Evolutionary conservation across 2,888 invertebrate genomes (phyloP).

Genomic region (Agonopterix subpropinquella): DNA sequence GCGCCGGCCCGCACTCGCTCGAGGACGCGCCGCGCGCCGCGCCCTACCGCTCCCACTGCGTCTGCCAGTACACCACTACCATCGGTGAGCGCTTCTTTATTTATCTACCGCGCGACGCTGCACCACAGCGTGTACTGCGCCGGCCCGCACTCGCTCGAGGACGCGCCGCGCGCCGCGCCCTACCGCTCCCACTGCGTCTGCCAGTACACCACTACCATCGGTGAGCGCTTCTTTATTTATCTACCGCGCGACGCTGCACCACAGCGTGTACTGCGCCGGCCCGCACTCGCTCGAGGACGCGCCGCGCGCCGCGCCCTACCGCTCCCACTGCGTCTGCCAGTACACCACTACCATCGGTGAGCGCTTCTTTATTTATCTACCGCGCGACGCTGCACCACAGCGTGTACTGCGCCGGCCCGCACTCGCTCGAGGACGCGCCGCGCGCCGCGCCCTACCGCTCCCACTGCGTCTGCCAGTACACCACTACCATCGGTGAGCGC

Average conservation of each 20-base stretch:
- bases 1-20: slow-evolving; percentile 81
- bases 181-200: slow-evolving; percentile 86
- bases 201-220: slow-evolving; percentile 34
- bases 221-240: slow-evolving; percentile 43
- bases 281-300: slow-evolving; percentile 74
- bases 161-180: slow-evolving; percentile 75
- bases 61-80: slow-evolving; percentile 69
- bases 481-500: slow-evolving; percentile 26
- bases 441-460: slow-evolving; percentile 77
- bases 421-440: slow-evolving; percentile 75
- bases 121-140: slow-evolving; percentile 81
- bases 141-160: slow-evolving; percentile 80
- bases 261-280: slow-evolving; percentile 77
- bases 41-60: slow-evolving; percentile 82
- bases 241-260: slow-evolving; percentile 86
- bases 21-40: slow-evolving; percentile 74
- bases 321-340: slow-evolving; percentile 85
- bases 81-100: slow-evolving; percentile 19
- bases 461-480: slow-evolving; percentile 82
- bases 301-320: slow-evolving; percentile 74
- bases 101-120: slow-evolving; percentile 87
- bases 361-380: slow-evolving; percentile 64
- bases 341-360: slow-evolving; percentile 32
- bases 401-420: slow-evolving; percentile 71
- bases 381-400: slow-evolving; percentile 86